Percentiles rank a stretch among this genome's conserved stretches.
phyloP scores from a whole-genome alignment of 1,140 invertebrate genomes.

The Drosophila willistoni region DNA sequence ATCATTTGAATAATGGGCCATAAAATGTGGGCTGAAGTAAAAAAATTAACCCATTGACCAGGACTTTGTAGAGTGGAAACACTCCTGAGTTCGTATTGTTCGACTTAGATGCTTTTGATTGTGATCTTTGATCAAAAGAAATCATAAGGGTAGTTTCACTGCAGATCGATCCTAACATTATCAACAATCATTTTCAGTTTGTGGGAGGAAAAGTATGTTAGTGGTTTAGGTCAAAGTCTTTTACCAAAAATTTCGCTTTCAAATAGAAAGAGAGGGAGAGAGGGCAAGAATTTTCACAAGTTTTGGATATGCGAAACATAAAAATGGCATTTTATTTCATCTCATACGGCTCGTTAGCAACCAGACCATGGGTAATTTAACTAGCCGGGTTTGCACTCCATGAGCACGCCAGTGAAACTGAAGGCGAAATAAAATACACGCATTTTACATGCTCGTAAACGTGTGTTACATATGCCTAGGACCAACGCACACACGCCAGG shows the following conservation, averaged over 20 bases:
- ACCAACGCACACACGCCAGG: slow-evolving; percentile 46
- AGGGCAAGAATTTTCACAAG: background rate
- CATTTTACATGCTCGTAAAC: slow-evolving; percentile 80
- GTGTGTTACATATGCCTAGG: slow-evolving; percentile 75
- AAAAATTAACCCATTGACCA: background rate
- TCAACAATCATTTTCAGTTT: too few species aligned
- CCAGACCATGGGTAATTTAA: slow-evolving; percentile 64
- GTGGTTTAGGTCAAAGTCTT: background rate
- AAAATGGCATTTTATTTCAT: slow-evolving; percentile 12
- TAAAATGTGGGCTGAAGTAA: slow-evolving; percentile 5
- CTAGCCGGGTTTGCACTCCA: slow-evolving; percentile 53
- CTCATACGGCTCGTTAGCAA: slow-evolving; percentile 45
- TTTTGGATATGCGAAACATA: slow-evolving; percentile 5
- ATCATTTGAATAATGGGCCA: slow-evolving; percentile 13
- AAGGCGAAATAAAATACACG: slow-evolving; percentile 76
- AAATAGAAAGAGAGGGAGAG: background rate
- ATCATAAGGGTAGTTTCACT: too few species aligned
- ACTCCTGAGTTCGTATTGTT: too few species aligned
- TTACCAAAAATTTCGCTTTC: background rate
- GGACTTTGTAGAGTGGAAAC: too few species aligned
- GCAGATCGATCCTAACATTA: too few species aligned
- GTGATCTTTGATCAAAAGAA: too few species aligned
- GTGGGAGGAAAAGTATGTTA: background rate
- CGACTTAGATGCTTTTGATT: too few species aligned
- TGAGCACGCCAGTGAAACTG: slow-evolving; percentile 45